Evolutionary conservation across 2,113 vertebrate genomes (phyloP).

Genomic region (Menura novaehollandiae): DNA sequence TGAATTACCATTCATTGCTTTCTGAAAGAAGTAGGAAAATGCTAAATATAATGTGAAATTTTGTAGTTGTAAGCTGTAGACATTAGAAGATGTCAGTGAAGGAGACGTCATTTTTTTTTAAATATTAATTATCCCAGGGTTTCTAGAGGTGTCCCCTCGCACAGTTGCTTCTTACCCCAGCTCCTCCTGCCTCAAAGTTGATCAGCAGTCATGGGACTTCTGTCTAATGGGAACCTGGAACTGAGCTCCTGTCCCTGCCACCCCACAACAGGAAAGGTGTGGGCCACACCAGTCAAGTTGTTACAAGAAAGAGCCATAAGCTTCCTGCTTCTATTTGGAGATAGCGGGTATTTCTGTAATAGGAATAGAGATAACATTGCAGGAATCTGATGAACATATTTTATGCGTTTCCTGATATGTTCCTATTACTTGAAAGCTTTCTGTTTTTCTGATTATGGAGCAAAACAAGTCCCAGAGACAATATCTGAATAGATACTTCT

Average conservation of each 20-base stretch:
- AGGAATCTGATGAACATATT: not conserved
- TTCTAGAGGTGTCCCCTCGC: not conserved
- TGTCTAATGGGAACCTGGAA: not conserved
- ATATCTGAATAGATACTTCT: not conserved
- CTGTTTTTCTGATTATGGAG: not conserved
- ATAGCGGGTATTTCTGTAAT: not conserved
- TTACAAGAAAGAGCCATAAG: not conserved
- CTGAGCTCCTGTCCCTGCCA: not conserved
- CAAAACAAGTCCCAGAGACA: not conserved
- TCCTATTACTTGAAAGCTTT: conserved; percentile 4
- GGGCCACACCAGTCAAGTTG: not conserved
- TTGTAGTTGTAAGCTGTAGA: not conserved
- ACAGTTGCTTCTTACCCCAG: not conserved
- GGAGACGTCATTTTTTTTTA: not conserved
- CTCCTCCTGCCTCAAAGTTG: not conserved
- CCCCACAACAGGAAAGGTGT: not conserved
- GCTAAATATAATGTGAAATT: not conserved
- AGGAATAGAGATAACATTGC: not conserved
- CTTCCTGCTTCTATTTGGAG: conserved; percentile 33
- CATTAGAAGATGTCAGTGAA: not conserved
- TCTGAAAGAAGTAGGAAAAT: not conserved
- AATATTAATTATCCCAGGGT: fast-evolving
- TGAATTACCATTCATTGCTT: not conserved
- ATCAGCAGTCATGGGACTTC: not conserved
- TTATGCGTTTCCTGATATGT: not conserved